phyloP scores from a whole-genome alignment of 1,140 invertebrate species.

The Drosophila seguyi region DNA sequence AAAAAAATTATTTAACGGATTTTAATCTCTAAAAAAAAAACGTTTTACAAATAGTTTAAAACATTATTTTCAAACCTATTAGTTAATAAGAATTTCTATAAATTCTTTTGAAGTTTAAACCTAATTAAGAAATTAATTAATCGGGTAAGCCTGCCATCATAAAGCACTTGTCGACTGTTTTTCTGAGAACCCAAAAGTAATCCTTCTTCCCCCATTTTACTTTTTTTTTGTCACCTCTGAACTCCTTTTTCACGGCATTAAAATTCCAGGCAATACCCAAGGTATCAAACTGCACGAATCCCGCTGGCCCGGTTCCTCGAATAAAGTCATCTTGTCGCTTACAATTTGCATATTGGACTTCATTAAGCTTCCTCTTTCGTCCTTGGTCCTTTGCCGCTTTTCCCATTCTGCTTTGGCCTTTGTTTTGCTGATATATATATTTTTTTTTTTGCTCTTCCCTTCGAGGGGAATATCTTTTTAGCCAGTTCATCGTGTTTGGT shows the following conservation, averaged over 20 bases:
- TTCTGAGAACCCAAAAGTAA: neutral
- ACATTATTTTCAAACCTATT: too few species aligned
- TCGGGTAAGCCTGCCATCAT: neutral
- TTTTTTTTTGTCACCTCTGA: neutral
- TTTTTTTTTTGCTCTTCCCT: neutral
- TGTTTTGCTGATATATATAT: conserved; percentile 2
- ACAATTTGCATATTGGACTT: conserved; percentile 79
- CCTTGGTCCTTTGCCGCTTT: neutral
- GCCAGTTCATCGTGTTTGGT: conserved; percentile 55
- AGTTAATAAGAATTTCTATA: neutral
- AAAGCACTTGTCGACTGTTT: neutral
- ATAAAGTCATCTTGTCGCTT: conserved; percentile 40
- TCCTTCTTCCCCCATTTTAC: neutral
- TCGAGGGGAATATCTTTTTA: conserved; percentile 26
- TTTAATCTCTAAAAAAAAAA: too few species aligned
- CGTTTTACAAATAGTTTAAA: too few species aligned
- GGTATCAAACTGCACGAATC: neutral
- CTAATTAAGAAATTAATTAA: neutral
- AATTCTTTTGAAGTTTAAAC: neutral
- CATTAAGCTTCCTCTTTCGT: conserved; percentile 59
- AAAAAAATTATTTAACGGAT: too few species aligned
- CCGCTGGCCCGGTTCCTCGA: conserved; percentile 7
- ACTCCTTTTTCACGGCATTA: neutral
- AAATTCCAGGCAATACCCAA: neutral
- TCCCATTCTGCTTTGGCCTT: conserved; percentile 17